These are phyloP conservation scores for Autographa pulchrina DNA, from an alignment of 2,888 invertebrate genomes.

Conservation along the genomic window DNA sequence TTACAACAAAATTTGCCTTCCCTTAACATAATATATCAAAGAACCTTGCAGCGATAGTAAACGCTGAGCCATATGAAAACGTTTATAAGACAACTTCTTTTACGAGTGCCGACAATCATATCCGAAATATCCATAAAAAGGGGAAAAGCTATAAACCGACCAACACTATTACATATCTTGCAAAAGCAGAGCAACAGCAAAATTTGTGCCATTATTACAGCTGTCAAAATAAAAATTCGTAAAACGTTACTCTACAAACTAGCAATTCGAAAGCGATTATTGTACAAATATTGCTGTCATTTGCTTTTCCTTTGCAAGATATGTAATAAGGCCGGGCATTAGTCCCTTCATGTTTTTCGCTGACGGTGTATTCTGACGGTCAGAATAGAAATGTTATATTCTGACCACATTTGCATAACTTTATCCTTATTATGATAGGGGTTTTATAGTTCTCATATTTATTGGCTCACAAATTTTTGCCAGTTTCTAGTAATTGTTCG, in stretches of 20 bases:
- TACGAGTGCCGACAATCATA: conserved; percentile 82
- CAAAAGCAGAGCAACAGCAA: too few relatives aligned
- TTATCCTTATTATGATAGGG: conserved; percentile 60
- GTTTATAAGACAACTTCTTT: conserved; percentile 76
- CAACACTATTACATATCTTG: conserved; percentile 24
- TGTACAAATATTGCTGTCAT: too few relatives aligned
- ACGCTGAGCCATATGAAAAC: conserved; percentile 64
- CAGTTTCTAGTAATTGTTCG: conserved; percentile 55
- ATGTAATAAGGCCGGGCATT: conserved; percentile 56
- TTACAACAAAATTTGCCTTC: neutral
- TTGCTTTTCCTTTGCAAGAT: too few relatives aligned
- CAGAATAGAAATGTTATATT: conserved; percentile 65
- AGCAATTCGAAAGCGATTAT: too few relatives aligned
- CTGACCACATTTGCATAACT: conserved; percentile 57
- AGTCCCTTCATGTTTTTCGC: conserved; percentile 77
- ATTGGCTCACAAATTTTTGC: conserved; percentile 51
- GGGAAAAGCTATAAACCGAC: conserved; percentile 79
- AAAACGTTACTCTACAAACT: too few relatives aligned
- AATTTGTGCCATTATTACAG: too few relatives aligned
- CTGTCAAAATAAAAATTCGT: too few relatives aligned
- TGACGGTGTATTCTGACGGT: conserved; percentile 68
- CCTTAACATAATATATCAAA: conserved; percentile 5
- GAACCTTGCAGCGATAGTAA: conserved; percentile 44
- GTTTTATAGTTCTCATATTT: conserved; percentile 52
- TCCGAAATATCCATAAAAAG: conserved; percentile 83